Conservation (phyloP, 2,113 vertebrate species). For the Phyllostomus discolor region DNA sequence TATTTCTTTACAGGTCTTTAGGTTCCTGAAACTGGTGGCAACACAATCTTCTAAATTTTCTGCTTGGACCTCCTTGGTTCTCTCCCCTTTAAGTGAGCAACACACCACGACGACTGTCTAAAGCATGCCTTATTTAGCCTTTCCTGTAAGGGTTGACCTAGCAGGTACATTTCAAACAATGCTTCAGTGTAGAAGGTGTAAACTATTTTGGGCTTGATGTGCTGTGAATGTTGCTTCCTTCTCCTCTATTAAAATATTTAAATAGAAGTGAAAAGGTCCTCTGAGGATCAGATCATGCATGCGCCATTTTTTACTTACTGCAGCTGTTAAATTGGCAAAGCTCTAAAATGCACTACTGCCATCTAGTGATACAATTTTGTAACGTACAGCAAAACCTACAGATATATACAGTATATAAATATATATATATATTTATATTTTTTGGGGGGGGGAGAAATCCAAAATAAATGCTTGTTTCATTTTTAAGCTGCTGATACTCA, state of each 20-base stretch:
- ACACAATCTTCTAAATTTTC: conserved; percentile 83
- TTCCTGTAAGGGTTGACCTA: conserved; percentile 86
- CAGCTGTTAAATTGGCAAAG: conserved; percentile 82
- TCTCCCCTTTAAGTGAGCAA: conserved; percentile 86
- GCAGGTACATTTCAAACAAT: conserved; percentile 86
- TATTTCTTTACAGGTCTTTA: conserved; percentile 79
- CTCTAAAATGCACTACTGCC: conserved; percentile 82
- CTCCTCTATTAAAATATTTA: conserved; percentile 74
- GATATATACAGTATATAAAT: conserved; percentile 85
- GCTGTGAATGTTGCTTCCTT: conserved; percentile 91
- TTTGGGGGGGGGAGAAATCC: conserved; percentile 76
- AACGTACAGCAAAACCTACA: conserved; percentile 83
- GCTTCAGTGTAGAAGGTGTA: conserved; percentile 91
- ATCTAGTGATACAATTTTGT: conserved; percentile 84
- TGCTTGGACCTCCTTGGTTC: conserved; percentile 82
- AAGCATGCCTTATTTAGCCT: conserved; percentile 99
- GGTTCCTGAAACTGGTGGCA: conserved; percentile 85
- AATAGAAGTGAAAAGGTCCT: conserved; percentile 76
- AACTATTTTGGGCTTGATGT: conserved; percentile 94
- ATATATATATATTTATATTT: conserved; percentile 84
- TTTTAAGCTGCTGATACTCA: conserved; percentile 84
- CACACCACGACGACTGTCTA: conserved; percentile 90
- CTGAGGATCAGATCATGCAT: conserved; percentile 77
- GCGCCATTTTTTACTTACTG: conserved; percentile 83
- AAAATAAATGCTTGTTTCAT: conserved; percentile 82